Conservation (phyloP, 1,140 invertebrate species). For the Odontomachus brunneus region DNA sequence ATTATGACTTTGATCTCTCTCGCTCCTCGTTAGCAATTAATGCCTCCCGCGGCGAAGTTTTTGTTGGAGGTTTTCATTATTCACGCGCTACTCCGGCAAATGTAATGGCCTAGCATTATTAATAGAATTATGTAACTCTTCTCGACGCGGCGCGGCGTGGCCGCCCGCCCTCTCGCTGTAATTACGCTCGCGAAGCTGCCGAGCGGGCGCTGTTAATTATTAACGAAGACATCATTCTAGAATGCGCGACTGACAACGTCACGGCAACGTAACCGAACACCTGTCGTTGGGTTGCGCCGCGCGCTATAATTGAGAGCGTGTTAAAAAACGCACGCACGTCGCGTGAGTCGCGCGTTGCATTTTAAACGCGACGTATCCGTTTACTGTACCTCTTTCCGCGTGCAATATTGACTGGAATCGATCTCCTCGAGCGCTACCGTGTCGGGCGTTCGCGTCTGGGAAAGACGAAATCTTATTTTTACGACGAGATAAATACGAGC, state of each 20-base stretch:
- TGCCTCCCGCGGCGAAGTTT: slow-evolving; percentile 45
- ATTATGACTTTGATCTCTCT: slow-evolving; percentile 58
- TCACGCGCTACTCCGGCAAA: slow-evolving; percentile 38
- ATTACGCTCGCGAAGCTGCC: slow-evolving; percentile 51
- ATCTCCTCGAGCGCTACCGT: slow-evolving; percentile 12
- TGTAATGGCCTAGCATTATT: slow-evolving; percentile 53
- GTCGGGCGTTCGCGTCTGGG: not conserved
- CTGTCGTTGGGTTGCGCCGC: slow-evolving; percentile 27
- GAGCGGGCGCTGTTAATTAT: slow-evolving; percentile 53
- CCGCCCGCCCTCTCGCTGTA: slow-evolving; percentile 22
- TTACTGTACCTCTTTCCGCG: not conserved
- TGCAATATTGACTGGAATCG: slow-evolving; percentile 36
- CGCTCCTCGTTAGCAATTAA: slow-evolving; percentile 54
- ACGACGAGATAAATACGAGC: too few species aligned
- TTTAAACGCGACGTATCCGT: slow-evolving; percentile 31
- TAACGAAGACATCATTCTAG: slow-evolving; percentile 52
- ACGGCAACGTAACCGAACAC: slow-evolving; percentile 50
- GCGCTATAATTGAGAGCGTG: slow-evolving; percentile 44
- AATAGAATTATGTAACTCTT: slow-evolving; percentile 60
- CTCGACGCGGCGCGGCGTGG: not conserved
- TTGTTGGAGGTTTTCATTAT: slow-evolving; percentile 55
- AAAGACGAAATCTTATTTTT: slow-evolving; percentile 12
- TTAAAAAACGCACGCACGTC: slow-evolving; percentile 35
- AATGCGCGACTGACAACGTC: slow-evolving; percentile 47
- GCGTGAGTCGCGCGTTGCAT: too few species aligned